These are phyloP conservation scores for Argyresthia albistria DNA, from an alignment of 2,888 invertebrate genomes.

Conservation along the genomic window DNA sequence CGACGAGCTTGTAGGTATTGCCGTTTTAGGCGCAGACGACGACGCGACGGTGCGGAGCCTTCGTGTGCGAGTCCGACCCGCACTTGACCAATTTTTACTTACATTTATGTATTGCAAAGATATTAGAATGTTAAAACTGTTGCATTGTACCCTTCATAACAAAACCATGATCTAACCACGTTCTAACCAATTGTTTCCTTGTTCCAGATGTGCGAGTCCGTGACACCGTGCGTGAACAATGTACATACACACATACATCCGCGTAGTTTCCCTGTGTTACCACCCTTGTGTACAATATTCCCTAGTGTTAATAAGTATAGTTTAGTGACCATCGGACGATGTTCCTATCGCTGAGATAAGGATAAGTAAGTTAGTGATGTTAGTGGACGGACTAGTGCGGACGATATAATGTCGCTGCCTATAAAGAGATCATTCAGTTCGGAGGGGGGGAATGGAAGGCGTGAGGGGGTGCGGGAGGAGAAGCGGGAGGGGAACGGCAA, in stretches of 20 bases:
- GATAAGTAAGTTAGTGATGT: not conserved
- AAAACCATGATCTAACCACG: too few species aligned
- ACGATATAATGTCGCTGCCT: conserved; percentile 44
- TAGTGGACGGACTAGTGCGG: conserved; percentile 1
- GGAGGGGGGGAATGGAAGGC: conserved; percentile 67
- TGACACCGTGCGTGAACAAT: not conserved
- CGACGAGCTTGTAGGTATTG: too few species aligned
- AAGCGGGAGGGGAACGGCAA: conserved; percentile 69
- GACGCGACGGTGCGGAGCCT: too few species aligned
- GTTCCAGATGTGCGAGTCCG: not conserved
- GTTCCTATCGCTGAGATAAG: not conserved
- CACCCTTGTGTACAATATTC: not conserved
- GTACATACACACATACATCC: not conserved
- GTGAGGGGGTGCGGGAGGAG: conserved; percentile 83
- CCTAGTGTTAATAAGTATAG: not conserved
- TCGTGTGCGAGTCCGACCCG: too few species aligned
- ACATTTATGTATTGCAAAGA: too few species aligned
- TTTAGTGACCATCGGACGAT: not conserved
- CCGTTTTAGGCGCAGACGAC: too few species aligned
- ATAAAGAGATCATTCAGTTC: conserved; percentile 79
- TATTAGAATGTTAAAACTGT: too few species aligned
- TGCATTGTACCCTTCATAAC: too few species aligned
- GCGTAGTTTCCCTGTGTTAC: not conserved
- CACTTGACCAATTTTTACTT: too few species aligned
- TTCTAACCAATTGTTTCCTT: not conserved